These are phyloP conservation scores for Forbesichthys papilliferus DNA, from an alignment of 2,113 vertebrate species.

Conservation along the genomic window DNA sequence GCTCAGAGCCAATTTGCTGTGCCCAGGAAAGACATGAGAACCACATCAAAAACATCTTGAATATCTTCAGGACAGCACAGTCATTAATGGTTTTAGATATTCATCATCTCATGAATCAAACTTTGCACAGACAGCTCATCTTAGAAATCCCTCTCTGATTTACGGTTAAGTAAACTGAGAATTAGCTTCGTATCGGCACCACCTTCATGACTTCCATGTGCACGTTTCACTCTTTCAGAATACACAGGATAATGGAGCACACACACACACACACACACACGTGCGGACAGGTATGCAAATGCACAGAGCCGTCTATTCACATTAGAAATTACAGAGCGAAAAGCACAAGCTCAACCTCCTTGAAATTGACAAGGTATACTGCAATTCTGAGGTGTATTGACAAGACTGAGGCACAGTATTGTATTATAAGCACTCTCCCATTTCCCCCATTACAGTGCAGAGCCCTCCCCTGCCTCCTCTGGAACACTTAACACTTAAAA, in stretches of 20 bases:
- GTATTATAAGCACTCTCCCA: background rate
- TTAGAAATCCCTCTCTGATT: constrained; percentile 44
- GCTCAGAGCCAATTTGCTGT: too few species aligned
- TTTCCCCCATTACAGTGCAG: constrained; percentile 13
- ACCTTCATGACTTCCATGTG: background rate
- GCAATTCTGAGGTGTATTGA: too few species aligned
- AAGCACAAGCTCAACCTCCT: background rate
- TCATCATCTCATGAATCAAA: constrained; percentile 47
- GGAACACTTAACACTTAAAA: too few species aligned
- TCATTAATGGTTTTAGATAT: constrained; percentile 43
- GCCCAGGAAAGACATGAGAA: too few species aligned
- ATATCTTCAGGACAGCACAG: too few species aligned
- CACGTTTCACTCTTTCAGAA: constrained; percentile 24
- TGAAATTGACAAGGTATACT: background rate
- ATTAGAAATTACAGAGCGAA: background rate
- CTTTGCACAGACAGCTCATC: constrained; percentile 43
- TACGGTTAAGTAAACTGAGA: constrained; percentile 48
- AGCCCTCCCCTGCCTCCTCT: constrained; percentile 3
- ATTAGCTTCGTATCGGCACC: constrained; percentile 48
- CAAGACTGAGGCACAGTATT: background rate
- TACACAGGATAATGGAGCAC: constrained; percentile 22
- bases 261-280: constrained; percentile 1
- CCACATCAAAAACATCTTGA: too few species aligned
- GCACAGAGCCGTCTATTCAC: constrained; percentile 23
- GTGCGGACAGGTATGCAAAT: constrained; percentile 24